Percentiles rank a stretch among this genome's conserved stretches.
phyloP scores from a whole-genome alignment of 2,113 vertebrate species.

The Pteruthius melanotis region DNA sequence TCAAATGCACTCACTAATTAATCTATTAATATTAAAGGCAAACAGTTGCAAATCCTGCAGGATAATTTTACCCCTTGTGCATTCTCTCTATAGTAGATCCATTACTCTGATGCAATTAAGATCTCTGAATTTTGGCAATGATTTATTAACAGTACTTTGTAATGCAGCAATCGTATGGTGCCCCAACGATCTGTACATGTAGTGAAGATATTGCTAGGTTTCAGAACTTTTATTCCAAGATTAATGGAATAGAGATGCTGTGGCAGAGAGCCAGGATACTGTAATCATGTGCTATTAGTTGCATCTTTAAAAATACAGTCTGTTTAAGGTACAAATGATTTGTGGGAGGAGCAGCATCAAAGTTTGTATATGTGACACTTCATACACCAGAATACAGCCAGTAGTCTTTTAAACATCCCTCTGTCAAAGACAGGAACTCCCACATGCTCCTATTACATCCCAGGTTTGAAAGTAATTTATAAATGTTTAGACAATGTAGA shows the following conservation, averaged over 20 bases:
- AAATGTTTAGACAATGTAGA: not conserved
- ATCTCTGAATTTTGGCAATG: not conserved
- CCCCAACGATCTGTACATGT: not conserved
- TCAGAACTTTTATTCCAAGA: not conserved
- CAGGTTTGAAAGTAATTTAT: not conserved
- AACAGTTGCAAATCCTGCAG: constrained; percentile 38
- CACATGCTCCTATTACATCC: not conserved
- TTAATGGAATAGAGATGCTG: not conserved
- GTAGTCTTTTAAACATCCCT: not conserved
- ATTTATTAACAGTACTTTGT: constrained; percentile 28
- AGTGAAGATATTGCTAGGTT: not conserved
- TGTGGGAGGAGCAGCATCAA: not conserved
- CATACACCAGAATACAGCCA: not conserved
- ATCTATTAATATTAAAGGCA: constrained; percentile 59
- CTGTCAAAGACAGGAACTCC: not conserved
- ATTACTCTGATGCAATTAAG: constrained; percentile 45
- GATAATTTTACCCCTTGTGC: not conserved
- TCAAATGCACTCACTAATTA: constrained; percentile 58
- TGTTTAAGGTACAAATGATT: not conserved
- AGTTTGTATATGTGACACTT: not conserved
- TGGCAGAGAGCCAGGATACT: not conserved
- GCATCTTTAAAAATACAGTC: not conserved
- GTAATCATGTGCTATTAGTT: not conserved
- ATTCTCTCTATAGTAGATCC: not conserved
- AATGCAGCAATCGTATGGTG: not conserved